These are phyloP conservation scores for Saxidomus purpurata DNA, from an alignment of 1,140 invertebrate genomes.

Conservation along the genomic window DNA sequence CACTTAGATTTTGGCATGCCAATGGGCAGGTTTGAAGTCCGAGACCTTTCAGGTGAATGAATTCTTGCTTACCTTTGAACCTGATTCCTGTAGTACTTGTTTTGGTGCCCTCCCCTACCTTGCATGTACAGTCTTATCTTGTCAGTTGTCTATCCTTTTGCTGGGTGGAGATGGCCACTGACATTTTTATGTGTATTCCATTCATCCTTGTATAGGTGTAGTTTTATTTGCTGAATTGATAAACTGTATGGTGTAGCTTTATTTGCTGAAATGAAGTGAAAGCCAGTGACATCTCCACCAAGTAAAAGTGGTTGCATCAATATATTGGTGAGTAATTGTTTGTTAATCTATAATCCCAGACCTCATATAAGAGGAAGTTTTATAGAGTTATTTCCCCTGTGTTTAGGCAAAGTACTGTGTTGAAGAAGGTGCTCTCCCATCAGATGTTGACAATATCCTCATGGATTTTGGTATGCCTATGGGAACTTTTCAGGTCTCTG, in stretches of 20 bases:
- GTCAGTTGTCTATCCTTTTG: too few relatives aligned
- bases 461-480: conserved; percentile 84
- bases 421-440: conserved; percentile 46
- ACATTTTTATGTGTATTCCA: too few relatives aligned
- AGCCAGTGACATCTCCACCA: too few relatives aligned
- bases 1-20: conserved; percentile 84
- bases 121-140: too few relatives aligned
- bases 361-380: background rate
- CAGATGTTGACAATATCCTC: conserved; percentile 72
- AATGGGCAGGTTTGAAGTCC: conserved; percentile 83
- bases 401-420: conserved; percentile 47
- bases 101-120: background rate
- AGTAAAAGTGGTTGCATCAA: too few relatives aligned
- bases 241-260: too few relatives aligned
- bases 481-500: conserved; percentile 66
- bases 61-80: background rate
- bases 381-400: background rate
- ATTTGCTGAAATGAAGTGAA: too few relatives aligned
- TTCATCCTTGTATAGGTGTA: too few relatives aligned
- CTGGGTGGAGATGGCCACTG: too few relatives aligned
- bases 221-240: too few relatives aligned
- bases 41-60: conserved; percentile 82
- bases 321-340: too few relatives aligned
- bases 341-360: too few relatives aligned
- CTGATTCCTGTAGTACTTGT: background rate